Percentiles rank a stretch among this genome's conserved stretches.
Conservation (phyloP, 1,140 invertebrate genomes). For the Teleogryllus occipitalis region DNA sequence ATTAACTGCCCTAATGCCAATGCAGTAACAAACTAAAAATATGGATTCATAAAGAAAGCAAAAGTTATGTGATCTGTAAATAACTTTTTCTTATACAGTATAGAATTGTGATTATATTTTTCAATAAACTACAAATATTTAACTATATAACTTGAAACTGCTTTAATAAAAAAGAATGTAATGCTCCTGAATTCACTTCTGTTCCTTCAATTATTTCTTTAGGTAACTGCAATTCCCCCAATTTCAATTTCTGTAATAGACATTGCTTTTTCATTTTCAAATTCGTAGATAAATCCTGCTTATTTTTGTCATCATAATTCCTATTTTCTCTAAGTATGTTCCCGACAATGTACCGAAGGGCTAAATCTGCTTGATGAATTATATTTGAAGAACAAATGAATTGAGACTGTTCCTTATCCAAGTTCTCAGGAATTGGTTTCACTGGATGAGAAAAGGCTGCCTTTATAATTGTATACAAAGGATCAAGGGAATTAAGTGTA, state of each 20-base stretch:
- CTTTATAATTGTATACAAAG: background rate
- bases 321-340: background rate
- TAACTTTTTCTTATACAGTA: no score
- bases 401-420: background rate
- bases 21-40: no score
- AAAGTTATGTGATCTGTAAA: no score
- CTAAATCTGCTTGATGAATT: conserved; percentile 12
- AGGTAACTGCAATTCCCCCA: background rate
- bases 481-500: background rate
- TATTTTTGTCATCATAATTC: background rate
- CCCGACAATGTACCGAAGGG: conserved; percentile 11
- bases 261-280: background rate
- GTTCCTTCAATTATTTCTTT: background rate
- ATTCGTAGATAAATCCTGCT: background rate
- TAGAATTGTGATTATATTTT: no score
- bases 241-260: conserved; percentile 9
- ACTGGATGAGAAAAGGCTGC: background rate
- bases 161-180: no score
- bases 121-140: no score
- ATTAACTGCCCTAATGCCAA: conserved; percentile 14
- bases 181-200: background rate
- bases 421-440: background rate
- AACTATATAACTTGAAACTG: no score
- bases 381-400: conserved; percentile 10
- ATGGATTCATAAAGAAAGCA: no score